These are phyloP conservation scores for Hydrochoerus hydrochaeris DNA, from an alignment of 2,113 vertebrate species.

Conservation along the genomic window DNA sequence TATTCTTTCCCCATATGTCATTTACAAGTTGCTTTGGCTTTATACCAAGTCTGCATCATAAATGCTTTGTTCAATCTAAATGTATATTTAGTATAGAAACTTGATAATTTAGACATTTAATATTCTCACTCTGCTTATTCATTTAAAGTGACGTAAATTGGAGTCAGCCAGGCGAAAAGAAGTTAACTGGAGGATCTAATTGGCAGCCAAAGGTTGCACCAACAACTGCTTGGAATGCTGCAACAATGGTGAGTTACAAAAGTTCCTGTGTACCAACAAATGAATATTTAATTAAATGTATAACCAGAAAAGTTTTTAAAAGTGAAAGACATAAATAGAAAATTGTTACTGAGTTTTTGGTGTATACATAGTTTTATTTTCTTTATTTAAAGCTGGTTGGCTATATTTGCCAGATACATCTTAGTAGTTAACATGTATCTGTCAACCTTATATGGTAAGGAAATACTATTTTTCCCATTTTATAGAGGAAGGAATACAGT, in stretches of 20 bases:
- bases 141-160: conserved; percentile 95
- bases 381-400: conserved; percentile 43
- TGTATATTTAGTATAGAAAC: conserved; percentile 8
- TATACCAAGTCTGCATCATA: conserved; percentile 1
- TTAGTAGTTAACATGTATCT: conserved; percentile 47
- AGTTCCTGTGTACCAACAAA: not conserved
- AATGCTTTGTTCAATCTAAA: not conserved
- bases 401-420: conserved; percentile 28
- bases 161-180: conserved; percentile 98
- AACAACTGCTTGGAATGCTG: conserved; percentile 96
- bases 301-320: conserved; percentile 43
- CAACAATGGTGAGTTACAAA: conserved; percentile 93
- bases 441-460: not conserved
- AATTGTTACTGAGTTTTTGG: conserved; percentile 42
- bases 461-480: not conserved
- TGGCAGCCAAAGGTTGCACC: conserved; percentile 98
- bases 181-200: conserved; percentile 95
- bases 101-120: conserved; percentile 69
- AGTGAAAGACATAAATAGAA: conserved; percentile 13
- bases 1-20: not conserved
- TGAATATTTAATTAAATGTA: conserved; percentile 47
- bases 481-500: not conserved
- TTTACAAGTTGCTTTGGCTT: conserved; percentile 43
- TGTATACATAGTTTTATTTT: conserved; percentile 29
- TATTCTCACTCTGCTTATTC: conserved; percentile 55